A percentile compares a stretch with the other conserved stretches of the same genome.
These are phyloP conservation scores for Nomada hirtipes DNA, from an alignment of 2,888 invertebrate species.

Conservation along the genomic window DNA sequence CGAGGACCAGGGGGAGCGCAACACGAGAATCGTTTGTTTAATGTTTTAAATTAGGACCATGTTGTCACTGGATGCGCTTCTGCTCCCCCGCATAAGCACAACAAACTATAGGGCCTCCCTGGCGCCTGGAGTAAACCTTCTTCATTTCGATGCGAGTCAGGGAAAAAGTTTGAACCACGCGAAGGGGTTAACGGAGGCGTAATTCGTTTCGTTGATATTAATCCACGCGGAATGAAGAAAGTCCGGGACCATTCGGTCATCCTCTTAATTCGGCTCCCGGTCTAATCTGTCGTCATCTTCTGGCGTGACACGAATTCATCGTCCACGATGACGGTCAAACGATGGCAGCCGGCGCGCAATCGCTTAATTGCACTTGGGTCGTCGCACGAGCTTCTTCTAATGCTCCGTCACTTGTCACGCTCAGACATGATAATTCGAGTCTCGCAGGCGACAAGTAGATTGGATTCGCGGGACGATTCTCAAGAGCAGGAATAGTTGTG, in stretches of 20 bases:
- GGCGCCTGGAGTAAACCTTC: not conserved
- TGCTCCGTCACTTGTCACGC: conserved; percentile 19
- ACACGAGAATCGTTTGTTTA: conserved; percentile 45
- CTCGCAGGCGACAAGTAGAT: conserved; percentile 12
- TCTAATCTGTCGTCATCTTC: conserved; percentile 76
- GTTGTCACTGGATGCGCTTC: not conserved
- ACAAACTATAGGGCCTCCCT: not conserved
- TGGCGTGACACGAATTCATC: conserved; percentile 80
- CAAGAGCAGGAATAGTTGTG: not conserved
- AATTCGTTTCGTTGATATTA: conserved; percentile 64
- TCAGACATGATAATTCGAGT: not conserved
- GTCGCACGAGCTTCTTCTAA: conserved; percentile 45
- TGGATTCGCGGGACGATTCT: conserved; percentile 12
- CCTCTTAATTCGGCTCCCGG: conserved; percentile 77
- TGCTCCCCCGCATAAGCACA: not conserved
- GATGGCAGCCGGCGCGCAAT: conserved; percentile 61
- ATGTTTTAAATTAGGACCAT: conserved; percentile 46
- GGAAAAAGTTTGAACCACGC: not conserved
- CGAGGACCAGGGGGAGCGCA: not conserved
- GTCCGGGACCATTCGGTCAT: conserved; percentile 64
- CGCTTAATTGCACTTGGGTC: conserved; percentile 72
- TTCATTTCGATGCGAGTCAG: not conserved
- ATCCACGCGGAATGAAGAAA: conserved; percentile 45
- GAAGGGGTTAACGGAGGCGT: conserved; percentile 16
- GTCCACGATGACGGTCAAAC: conserved; percentile 68